Percentiles rank a stretch among this genome's conserved stretches.
phyloP scores from a whole-genome alignment of 1,140 invertebrate genomes.

The Myzus persicae region DNA sequence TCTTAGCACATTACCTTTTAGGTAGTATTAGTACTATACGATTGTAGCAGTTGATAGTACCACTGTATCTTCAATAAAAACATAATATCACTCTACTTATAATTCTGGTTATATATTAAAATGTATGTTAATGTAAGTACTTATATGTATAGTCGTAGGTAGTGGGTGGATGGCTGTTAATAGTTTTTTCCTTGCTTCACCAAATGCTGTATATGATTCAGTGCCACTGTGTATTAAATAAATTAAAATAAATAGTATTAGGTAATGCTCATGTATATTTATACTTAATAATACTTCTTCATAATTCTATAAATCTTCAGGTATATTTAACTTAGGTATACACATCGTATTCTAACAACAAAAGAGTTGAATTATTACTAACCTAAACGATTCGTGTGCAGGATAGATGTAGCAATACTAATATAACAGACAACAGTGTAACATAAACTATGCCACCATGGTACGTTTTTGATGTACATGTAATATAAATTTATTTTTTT shows the following conservation, averaged over 20 bases:
- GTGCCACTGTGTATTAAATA: not conserved
- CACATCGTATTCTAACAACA: not conserved
- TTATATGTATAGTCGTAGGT: not conserved
- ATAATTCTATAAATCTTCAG: not conserved
- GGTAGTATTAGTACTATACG: not conserved
- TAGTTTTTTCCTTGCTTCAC: not conserved
- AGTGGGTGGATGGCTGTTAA: not conserved
- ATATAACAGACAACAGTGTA: not conserved
- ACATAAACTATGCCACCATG: not conserved
- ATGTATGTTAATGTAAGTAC: not conserved
- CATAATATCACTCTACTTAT: not conserved
- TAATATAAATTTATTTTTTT: not conserved
- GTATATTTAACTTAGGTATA: not conserved
- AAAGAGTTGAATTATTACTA: not conserved
- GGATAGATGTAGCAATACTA: not conserved
- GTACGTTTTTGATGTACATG: not conserved
- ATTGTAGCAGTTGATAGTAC: not conserved
- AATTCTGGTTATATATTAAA: not conserved
- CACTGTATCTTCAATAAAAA: not conserved
- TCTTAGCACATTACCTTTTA: not conserved
- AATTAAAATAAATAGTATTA: slow-evolving; percentile 9
- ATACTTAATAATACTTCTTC: not conserved
- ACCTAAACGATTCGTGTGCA: not conserved
- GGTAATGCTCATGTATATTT: not conserved
- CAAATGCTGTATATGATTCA: not conserved